phyloP scores from a whole-genome alignment of 2,113 vertebrate species.

The Centropristis striata region DNA sequence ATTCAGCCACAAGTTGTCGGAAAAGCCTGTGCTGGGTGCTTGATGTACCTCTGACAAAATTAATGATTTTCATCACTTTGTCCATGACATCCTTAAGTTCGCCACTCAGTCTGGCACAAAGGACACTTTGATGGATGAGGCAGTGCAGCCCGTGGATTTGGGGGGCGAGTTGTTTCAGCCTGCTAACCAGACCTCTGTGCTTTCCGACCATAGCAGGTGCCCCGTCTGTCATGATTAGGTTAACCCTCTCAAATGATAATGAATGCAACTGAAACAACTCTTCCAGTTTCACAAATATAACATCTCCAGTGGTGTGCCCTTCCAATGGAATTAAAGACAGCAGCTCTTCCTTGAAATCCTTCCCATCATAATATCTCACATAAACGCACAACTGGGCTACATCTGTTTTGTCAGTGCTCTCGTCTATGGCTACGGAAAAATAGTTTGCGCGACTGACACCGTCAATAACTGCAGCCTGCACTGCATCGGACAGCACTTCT shows the following conservation, averaged over 20 bases:
- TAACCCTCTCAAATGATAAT: constrained; percentile 1
- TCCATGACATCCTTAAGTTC: no score
- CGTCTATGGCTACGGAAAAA: neutral
- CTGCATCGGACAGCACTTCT: neutral
- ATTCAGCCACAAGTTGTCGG: no score
- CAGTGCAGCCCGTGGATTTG: no score
- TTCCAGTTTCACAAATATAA: neutral
- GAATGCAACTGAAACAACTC: neutral
- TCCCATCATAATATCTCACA: neutral
- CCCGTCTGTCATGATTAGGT: neutral
- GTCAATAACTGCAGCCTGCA: no score
- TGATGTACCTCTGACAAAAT: no score
- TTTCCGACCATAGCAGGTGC: neutral
- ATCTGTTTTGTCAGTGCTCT: neutral
- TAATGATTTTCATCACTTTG: no score
- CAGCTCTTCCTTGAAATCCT: neutral
- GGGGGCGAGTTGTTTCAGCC: neutral
- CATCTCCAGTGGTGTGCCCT: neutral
- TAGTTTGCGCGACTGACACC: neutral
- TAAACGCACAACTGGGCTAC: neutral
- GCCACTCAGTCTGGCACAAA: no score
- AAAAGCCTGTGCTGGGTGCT: no score
- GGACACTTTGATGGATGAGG: no score
- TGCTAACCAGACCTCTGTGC: constrained; percentile 3
- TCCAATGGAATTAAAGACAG: neutral